Evolutionary conservation across 1,140 invertebrate genomes (phyloP), one percentile per base, ranked within the genome.

Genomic region (Chironomus tepperi): DNA sequence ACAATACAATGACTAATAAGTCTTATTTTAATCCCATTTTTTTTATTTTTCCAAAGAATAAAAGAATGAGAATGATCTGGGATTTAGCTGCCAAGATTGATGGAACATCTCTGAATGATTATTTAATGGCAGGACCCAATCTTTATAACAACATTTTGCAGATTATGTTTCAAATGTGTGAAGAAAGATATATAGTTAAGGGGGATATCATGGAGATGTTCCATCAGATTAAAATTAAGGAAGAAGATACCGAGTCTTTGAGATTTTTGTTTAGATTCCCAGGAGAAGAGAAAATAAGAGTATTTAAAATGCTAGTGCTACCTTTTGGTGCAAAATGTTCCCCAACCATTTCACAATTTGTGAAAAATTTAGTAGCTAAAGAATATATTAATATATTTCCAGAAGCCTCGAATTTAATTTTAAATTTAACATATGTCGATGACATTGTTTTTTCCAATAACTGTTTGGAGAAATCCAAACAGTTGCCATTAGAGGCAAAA

Each of bases 401-500:
- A 0, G 16, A 64, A 0, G 79, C 81, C 0, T 79, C 77, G 0
- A 16, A 78, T 0, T 79, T 78, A 1, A 79, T 83, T 5, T 34
- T 77, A 1, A 73, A 78, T 2, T 77, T 79, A 47, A 79, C 79
- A 74, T 83, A 81, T 74, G 82, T 83, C 77, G 81, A 83, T 42
- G 83, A 83, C 73, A 81, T 67, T 0, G 10, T 73, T 8, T 6
- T n/a, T 7, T 42, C 21, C 16, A 15, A 9, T 10, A 16, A 1
- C 12, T 24, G 7, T 12, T 15, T n/a, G 9, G 8, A 73, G 7
- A 42, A 24, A 15, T 8, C 34, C 8, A 42, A 34, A 7, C 21
- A 43, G 7, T 43, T 73, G 34, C 7, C 42, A 1, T 9, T 3
- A 42, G 73, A 73, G 10, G 12, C 34, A 7, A 43, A 42, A 8